These are phyloP conservation scores for Pissodes strobi DNA, from an alignment of 1,140 invertebrate species.

Conservation along the genomic window DNA sequence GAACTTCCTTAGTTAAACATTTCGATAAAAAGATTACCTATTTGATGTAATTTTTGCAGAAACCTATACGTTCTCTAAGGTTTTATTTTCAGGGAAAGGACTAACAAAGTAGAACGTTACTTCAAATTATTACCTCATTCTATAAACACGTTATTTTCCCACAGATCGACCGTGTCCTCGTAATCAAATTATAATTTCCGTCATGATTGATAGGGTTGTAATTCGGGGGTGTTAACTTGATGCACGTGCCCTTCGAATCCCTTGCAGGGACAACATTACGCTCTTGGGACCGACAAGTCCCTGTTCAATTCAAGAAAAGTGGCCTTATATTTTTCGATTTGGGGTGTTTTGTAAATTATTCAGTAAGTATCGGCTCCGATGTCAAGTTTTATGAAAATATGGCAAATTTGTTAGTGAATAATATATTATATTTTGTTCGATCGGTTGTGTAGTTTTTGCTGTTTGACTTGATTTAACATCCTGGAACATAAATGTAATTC, in stretches of 20 bases:
- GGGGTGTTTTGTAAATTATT: slow-evolving; percentile 32
- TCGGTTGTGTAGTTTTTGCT: no score
- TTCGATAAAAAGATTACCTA: no score
- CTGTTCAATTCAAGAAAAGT: slow-evolving; percentile 29
- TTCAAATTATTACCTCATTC: no score
- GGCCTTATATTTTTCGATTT: slow-evolving; percentile 32
- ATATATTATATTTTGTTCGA: no score
- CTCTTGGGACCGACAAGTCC: slow-evolving; percentile 22
- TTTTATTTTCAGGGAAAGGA: no score
- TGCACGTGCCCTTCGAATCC: slow-evolving; percentile 24
- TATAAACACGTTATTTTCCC: slow-evolving; percentile 22
- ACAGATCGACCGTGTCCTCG: slow-evolving; percentile 15
- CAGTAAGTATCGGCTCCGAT: slow-evolving; percentile 15
- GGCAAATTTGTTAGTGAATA: slow-evolving; percentile 16
- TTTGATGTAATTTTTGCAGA: no score
- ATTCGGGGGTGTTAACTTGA: slow-evolving; percentile 38
- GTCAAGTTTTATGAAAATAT: slow-evolving; percentile 30
- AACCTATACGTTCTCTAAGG: no score
- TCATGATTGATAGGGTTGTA: slow-evolving; percentile 34
- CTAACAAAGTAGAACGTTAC: no score
- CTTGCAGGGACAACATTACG: slow-evolving; percentile 13
- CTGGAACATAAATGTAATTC: no score
- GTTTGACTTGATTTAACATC: no score
- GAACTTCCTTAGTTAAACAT: no score
- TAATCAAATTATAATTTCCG: slow-evolving; percentile 34